Conservation (phyloP, 2,888 invertebrate genomes). For the Oscheius myriophilus region DNA sequence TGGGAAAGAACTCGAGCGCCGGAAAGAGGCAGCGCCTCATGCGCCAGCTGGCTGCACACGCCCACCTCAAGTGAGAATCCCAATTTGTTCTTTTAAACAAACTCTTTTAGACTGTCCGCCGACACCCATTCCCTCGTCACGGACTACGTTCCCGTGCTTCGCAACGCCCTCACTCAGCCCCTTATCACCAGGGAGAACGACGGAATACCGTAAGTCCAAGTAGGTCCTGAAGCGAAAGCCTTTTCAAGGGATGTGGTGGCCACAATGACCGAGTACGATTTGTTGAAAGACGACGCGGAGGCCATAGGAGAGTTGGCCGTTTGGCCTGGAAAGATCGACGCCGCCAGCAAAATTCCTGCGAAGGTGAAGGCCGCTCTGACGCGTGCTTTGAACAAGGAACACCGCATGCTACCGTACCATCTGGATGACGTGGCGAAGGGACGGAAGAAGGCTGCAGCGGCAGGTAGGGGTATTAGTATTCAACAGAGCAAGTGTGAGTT, state of each 20-base stretch:
- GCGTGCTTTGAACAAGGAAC: constrained; percentile 87
- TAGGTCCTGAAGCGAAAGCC: neutral
- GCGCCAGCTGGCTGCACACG: constrained; percentile 87
- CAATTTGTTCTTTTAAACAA: neutral
- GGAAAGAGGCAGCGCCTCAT: constrained; percentile 84
- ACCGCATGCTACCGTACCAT: constrained; percentile 83
- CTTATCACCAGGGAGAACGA: constrained; percentile 76
- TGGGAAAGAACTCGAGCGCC: constrained; percentile 90
- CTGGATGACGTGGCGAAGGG: constrained; percentile 71
- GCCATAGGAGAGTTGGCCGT: constrained; percentile 84
- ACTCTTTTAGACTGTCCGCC: constrained; percentile 57
- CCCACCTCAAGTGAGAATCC: constrained; percentile 78
- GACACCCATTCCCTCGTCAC: constrained; percentile 56
- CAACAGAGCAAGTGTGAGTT: neutral
- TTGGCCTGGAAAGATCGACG: constrained; percentile 79
- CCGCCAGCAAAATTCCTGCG: constrained; percentile 78
- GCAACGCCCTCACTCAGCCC: constrained; percentile 82
- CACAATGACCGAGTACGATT: constrained; percentile 84
- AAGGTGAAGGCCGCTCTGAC: constrained; percentile 91
- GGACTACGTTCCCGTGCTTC: constrained; percentile 86
- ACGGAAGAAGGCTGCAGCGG: constrained; percentile 33
- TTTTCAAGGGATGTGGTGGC: constrained; percentile 76
- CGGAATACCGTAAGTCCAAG: constrained; percentile 52
- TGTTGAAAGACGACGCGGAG: constrained; percentile 90
- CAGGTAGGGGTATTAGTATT: neutral